A percentile compares a stretch with the other conserved stretches of the same genome.
These are phyloP conservation scores for Erannis defoliaria DNA, from an alignment of 2,888 invertebrate genomes.

Conservation along the genomic window DNA sequence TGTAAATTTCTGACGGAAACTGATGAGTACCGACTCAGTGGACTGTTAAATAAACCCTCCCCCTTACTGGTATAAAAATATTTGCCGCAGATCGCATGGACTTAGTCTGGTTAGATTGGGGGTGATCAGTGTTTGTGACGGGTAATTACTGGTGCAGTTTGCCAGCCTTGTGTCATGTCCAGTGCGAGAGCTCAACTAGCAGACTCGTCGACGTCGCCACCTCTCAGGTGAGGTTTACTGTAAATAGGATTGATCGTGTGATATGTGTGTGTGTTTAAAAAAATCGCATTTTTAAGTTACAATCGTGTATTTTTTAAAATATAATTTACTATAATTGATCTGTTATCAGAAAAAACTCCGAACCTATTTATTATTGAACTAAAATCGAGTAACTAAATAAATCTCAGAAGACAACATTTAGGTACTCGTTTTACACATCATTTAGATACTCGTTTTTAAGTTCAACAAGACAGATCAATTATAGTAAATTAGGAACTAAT, in stretches of 20 bases:
- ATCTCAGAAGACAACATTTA: no score
- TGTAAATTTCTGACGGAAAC: neutral
- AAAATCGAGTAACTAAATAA: no score
- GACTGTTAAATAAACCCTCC: constrained; percentile 53
- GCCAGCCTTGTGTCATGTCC: constrained; percentile 61
- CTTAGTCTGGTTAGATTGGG: constrained; percentile 58
- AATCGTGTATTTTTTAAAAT: neutral
- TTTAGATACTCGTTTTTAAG: no score
- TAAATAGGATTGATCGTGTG: no score
- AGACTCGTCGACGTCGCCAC: constrained; percentile 90
- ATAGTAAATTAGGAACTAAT: no score
- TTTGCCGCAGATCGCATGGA: constrained; percentile 45
- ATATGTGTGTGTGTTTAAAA: no score
- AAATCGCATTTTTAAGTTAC: no score
- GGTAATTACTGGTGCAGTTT: constrained; percentile 17
- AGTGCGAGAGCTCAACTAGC: constrained; percentile 88
- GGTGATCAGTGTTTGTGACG: constrained; percentile 45
- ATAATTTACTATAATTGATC: no score
- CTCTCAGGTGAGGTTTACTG: constrained; percentile 88
- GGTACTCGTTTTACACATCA: no score
- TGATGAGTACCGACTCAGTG: constrained; percentile 44
- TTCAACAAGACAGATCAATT: no score
- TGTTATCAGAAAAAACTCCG: no score
- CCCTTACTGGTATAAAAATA: constrained; percentile 73
- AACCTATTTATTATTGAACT: no score